phyloP scores from a whole-genome alignment of 2,888 invertebrate genomes.

The Pimpla rufipes region DNA sequence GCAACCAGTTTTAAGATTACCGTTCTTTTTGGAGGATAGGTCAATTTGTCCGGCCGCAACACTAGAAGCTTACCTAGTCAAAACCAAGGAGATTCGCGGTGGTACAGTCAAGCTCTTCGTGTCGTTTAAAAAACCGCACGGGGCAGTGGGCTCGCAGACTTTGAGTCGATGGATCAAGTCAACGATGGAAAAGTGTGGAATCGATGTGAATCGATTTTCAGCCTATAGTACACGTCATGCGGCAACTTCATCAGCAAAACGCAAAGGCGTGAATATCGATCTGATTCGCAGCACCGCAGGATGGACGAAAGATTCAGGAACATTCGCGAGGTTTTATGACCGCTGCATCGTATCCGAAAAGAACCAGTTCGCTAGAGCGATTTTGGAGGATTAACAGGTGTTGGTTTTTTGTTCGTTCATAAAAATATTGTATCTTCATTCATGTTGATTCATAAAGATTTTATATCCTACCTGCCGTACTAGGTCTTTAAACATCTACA shows the following conservation, averaged over 20 bases:
- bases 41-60: slow-evolving; percentile 61
- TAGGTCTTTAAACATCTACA: slow-evolving; percentile 41
- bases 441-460: neutral
- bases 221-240: slow-evolving; percentile 5
- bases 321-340: neutral
- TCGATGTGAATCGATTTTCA: slow-evolving; percentile 28
- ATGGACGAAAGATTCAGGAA: neutral
- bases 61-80: slow-evolving; percentile 50
- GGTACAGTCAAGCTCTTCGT: slow-evolving; percentile 52
- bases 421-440: neutral
- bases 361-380: neutral
- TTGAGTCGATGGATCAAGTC: slow-evolving; percentile 33
- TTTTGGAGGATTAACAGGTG: neutral
- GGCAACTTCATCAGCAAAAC: neutral
- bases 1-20: slow-evolving; percentile 65
- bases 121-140: slow-evolving; percentile 31
- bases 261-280: neutral
- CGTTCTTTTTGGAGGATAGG: slow-evolving; percentile 53
- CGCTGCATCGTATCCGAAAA: neutral
- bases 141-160: slow-evolving; percentile 14
- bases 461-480: slow-evolving; percentile 2
- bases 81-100: slow-evolving; percentile 44
- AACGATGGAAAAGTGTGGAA: slow-evolving; percentile 20
- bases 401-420: neutral
- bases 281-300: neutral